Evolutionary conservation across 2,888 invertebrate species (phyloP).

Genomic region (Malthinus seriepunctatus): DNA sequence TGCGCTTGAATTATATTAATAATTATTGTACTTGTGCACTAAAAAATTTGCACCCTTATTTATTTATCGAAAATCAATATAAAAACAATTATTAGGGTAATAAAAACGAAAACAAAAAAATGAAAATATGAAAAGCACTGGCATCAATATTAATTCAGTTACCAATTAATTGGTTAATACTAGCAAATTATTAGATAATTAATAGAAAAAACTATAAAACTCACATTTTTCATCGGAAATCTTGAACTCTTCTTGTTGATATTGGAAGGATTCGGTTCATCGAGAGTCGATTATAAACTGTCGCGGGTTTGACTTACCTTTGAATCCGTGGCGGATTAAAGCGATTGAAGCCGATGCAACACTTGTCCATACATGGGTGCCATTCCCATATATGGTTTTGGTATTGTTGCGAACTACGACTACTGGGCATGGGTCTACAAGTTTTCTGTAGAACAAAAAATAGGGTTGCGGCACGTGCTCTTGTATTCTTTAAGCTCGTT

Average conservation of each 20-base stretch:
- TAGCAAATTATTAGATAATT: background rate
- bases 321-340: slow-evolving; percentile 44
- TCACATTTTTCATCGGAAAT: slow-evolving; percentile 17
- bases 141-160: too few species aligned
- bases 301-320: slow-evolving; percentile 37
- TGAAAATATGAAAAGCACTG: too few species aligned
- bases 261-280: slow-evolving; percentile 35
- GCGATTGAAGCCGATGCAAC: slow-evolving; percentile 40
- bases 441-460: slow-evolving; percentile 37
- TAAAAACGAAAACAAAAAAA: too few species aligned
- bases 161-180: too few species aligned
- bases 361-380: slow-evolving; percentile 50
- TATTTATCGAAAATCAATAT: too few species aligned
- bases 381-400: slow-evolving; percentile 47
- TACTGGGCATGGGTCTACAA: slow-evolving; percentile 46
- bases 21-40: too few species aligned
- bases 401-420: slow-evolving; percentile 45
- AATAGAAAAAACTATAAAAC: slow-evolving; percentile 19
- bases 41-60: too few species aligned
- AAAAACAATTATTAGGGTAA: too few species aligned
- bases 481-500: slow-evolving; percentile 42
- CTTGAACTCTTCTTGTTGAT: slow-evolving; percentile 12
- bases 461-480: slow-evolving; percentile 49
- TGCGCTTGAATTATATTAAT: too few species aligned
- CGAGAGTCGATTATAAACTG: slow-evolving; percentile 47